Conservation (phyloP, 2,113 vertebrate genomes). For the Lates calcarifer region DNA sequence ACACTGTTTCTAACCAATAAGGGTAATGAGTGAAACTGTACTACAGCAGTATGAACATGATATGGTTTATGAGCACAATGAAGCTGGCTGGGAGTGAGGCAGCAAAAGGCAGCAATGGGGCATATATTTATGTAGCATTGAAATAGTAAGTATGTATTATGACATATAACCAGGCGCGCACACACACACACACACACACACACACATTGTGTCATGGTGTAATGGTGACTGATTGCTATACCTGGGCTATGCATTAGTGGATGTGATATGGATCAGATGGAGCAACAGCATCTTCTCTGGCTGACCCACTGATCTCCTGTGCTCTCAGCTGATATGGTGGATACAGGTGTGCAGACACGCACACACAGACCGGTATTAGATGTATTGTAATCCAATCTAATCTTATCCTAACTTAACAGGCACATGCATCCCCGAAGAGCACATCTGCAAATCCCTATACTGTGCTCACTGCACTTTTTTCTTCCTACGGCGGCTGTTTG, state of each 20-base stretch:
- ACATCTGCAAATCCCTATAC: constrained; percentile 67
- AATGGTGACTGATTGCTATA: constrained; percentile 55
- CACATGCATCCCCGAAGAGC: constrained; percentile 50
- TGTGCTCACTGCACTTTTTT: constrained; percentile 51
- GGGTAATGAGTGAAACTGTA: constrained; percentile 42
- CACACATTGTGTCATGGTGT: constrained; percentile 21
- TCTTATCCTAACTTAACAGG: constrained; percentile 69
- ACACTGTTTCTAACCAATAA: constrained; percentile 27
- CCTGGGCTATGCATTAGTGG: constrained; percentile 41
- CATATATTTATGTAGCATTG: constrained; percentile 22
- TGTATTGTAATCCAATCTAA: constrained; percentile 66
- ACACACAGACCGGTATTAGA: constrained; percentile 52
- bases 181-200: constrained; percentile 17
- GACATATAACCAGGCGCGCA: not conserved
- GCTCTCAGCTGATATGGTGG: constrained; percentile 37
- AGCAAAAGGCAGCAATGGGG: constrained; percentile 21
- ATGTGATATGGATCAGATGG: constrained; percentile 55
- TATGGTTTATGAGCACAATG: constrained; percentile 38
- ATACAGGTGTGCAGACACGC: constrained; percentile 12
- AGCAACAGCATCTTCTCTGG: constrained; percentile 32
- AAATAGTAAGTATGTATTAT: constrained; percentile 26
- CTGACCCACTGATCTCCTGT: constrained; percentile 42
- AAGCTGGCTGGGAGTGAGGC: constrained; percentile 12
- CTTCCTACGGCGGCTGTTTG: constrained; percentile 62
- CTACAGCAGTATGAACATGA: constrained; percentile 37